Percentiles rank a stretch among this genome's conserved stretches.
Evolutionary conservation across 2,888 invertebrate species (phyloP).

Genomic region (Andricus quercusramuli): DNA sequence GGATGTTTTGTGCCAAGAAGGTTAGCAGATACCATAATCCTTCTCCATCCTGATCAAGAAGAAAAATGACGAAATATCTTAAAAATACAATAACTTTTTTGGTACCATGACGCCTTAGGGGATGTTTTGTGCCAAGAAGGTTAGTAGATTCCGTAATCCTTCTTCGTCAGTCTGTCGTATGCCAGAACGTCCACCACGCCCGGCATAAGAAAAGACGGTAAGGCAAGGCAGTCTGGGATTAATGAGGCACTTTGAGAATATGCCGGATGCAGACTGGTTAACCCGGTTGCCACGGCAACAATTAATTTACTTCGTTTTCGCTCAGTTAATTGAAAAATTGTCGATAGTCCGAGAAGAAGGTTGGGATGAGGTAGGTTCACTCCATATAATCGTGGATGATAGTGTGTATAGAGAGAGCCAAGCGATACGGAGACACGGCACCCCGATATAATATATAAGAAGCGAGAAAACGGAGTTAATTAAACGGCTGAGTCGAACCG

Average conservation of each 20-base stretch:
- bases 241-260: conserved; percentile 41
- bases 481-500: conserved; percentile 62
- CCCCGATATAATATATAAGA: conserved; percentile 60
- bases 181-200: conserved; percentile 28
- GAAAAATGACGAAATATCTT: too few species aligned
- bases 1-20: conserved; percentile 3
- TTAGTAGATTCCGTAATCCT: conserved; percentile 36
- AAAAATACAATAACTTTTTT: too few species aligned
- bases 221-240: conserved; percentile 30
- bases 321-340: conserved; percentile 70
- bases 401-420: conserved; percentile 9
- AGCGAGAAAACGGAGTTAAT: conserved; percentile 71
- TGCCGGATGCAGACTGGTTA: conserved; percentile 35
- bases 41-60: neutral
- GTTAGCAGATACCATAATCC: conserved; percentile 22
- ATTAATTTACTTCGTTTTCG: conserved; percentile 70
- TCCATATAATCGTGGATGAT: neutral
- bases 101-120: too few species aligned
- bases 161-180: conserved; percentile 26
- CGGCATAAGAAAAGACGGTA: conserved; percentile 22
- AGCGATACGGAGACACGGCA: conserved; percentile 51
- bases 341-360: conserved; percentile 57
- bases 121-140: conserved; percentile 24
- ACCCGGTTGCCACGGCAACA: conserved; percentile 57
- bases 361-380: neutral